Evolutionary conservation across 2,113 vertebrate species (phyloP), one percentile per base, ranked within the genome.

Genomic region (Caracal caracal): DNA sequence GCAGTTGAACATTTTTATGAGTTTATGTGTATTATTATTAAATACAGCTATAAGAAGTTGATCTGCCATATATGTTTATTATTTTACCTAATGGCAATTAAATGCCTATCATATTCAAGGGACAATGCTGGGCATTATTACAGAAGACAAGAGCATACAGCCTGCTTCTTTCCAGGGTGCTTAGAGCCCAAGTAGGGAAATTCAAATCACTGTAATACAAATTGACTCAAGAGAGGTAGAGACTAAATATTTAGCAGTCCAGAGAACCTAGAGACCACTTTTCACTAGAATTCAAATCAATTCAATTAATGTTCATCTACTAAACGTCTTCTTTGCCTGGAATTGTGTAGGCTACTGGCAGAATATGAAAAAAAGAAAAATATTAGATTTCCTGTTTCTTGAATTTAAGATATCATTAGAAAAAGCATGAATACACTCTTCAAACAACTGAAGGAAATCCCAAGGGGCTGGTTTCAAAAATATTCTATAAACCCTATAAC

Each of bases 271-370:
- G n/a, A 79, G 49, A 35, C 95, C n/a, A 70, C 56, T 66, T 90
- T 91, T n/a, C 40, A 63, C 13, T 79, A 59, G 63, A 96, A 93
- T 80, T 89, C 66, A 94, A 49, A 83, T 87, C 33, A 19, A 35
- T 79, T 59, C 16, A 80, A 43, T 80, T 66, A 93, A 51, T 17
- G 3, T 10, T 88, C 0, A 49, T 59, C 33, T 47, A 37, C 4
- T 79, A 26, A 78, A 75, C 85, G 73, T 63, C 43, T 84, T 26
- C 8, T 10, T 95, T 93, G 12, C 5, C 20, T 6, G 35, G 28
- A 84, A 81, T 97, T 81, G 94, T 94, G 68, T 56, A 96, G 49
- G 7, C 15, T 71, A 53, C 61, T 40, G 1, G 35, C 20, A 89
- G n/a, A 93, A 90, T 66, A 81, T 6, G 56, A 51, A 94, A 81